Conservation (phyloP, 30 jellyfish, hydroid and myxozoan genomes). For the Hydractinia echinata region DNA sequence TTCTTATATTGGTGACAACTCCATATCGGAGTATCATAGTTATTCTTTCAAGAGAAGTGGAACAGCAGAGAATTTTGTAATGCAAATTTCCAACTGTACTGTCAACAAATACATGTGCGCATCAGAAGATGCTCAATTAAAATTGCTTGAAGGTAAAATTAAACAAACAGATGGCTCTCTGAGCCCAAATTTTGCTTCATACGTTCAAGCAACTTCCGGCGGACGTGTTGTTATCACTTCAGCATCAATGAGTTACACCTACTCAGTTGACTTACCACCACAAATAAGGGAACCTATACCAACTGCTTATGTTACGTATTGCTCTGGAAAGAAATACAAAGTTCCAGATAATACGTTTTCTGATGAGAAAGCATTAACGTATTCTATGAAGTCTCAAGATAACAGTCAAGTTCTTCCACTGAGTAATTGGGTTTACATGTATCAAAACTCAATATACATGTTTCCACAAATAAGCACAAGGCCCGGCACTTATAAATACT, state of each 20-base stretch:
- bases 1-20: slow-evolving; percentile 25
- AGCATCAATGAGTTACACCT: not conserved
- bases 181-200: not conserved
- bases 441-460: slow-evolving; percentile 30
- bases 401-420: slow-evolving; percentile 26
- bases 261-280: slow-evolving; percentile 31
- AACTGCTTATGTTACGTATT: not conserved
- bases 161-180: not conserved
- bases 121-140: not conserved
- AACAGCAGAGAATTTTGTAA: slow-evolving; percentile 31
- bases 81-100: slow-evolving; percentile 58
- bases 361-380: slow-evolving; percentile 35
- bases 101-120: slow-evolving; percentile 34
- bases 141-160: not conserved
- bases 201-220: not conserved
- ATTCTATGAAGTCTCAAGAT: slow-evolving; percentile 22
- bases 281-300: not conserved
- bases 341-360: slow-evolving; percentile 53
- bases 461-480: slow-evolving; percentile 42
- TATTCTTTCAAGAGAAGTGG: slow-evolving; percentile 38
- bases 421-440: slow-evolving; percentile 49
- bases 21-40: slow-evolving; percentile 42
- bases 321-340: not conserved
- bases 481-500: slow-evolving; percentile 43
- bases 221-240: not conserved